Base-by-base conservation (phyloP, 23 tunicate species). In the Ascidia mentula region DNA sequence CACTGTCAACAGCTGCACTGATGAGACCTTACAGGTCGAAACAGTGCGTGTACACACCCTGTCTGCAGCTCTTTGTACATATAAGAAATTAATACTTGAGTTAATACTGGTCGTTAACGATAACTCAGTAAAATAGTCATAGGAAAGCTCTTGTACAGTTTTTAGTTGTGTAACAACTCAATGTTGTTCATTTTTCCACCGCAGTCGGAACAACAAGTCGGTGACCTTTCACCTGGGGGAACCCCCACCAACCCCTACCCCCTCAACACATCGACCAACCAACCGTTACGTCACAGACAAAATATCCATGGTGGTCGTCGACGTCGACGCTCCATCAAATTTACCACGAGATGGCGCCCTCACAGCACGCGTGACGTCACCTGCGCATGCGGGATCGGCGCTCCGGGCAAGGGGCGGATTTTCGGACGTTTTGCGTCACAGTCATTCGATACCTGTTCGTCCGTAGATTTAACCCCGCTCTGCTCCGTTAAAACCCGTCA, bases 221-320 rank as follows among this genome's bases (percentile, higher is more conserved):
- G 74, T 70, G 74, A 70, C 74, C 4, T 70, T 70, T 30, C 24
- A 36, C 18, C 38, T 70, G 4, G 74, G 74, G 1, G 74, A 70
- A 28, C 24, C 31, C 31, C n/a, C 3, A 17, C 35, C 74, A 3
- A 22, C 17, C 1, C 60, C 60, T 17, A 33, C 36, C 35, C 8
- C 38, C 17, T 4, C 30, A 30, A 9, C 32, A 18, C 30, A 18
- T 26, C 38, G 9, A 35, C 18, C 24, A 35, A 3, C 74, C 74
- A 70, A 70, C 74, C 37, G 13, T 40, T 40, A 28, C 46, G 8
- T 34, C 71, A 82, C 17, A 0, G 45, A 34, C 45, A 76, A 83
- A 45, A 30, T 83, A 39, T 83, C 87, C 4, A 83, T 83, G 87
- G 81, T 83, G 36, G 87, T 83, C 1, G 87, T 83, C 46, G 75